Conservation (phyloP, 2,113 vertebrate species). For the Arizona elegans region DNA sequence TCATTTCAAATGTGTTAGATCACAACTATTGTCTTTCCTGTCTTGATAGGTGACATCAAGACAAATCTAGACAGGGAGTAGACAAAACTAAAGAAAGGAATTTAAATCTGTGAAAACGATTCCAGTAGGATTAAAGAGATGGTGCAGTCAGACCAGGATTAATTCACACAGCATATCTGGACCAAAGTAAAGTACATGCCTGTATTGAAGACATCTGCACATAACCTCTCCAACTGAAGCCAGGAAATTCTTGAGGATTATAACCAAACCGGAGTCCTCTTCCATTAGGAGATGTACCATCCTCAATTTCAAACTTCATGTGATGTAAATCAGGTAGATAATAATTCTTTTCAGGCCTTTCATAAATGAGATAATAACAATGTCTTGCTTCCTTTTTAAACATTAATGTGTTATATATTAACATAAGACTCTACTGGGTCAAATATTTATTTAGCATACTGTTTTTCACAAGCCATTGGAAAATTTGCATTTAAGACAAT, state of each 20-base stretch:
- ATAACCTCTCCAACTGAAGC: slow-evolving; percentile 92
- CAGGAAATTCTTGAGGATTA: slow-evolving; percentile 79
- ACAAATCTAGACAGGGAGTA: background rate
- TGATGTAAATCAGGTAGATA: slow-evolving; percentile 90
- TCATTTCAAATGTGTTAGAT: background rate
- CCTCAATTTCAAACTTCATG: slow-evolving; percentile 88
- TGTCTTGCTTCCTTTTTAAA: background rate
- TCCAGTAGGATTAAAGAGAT: background rate
- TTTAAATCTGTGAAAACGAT: background rate
- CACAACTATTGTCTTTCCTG: background rate
- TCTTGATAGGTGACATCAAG: background rate
- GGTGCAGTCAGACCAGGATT: background rate
- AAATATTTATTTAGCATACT: background rate
- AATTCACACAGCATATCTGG: background rate
- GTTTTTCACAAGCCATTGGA: background rate
- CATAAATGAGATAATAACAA: background rate
- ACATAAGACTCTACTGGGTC: background rate
- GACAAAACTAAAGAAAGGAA: background rate
- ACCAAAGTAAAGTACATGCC: slow-evolving; percentile 61
- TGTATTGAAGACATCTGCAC: slow-evolving; percentile 82
- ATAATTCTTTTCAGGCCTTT: slow-evolving; percentile 78
- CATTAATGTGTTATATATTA: background rate
- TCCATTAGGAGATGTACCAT: slow-evolving; percentile 75
- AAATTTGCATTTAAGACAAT: background rate
- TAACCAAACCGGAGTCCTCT: slow-evolving; percentile 82